Percentiles rank a stretch among this genome's conserved stretches.
Conservation (phyloP, 92 coral and sea anemone genomes). For the Porites evermanni region DNA sequence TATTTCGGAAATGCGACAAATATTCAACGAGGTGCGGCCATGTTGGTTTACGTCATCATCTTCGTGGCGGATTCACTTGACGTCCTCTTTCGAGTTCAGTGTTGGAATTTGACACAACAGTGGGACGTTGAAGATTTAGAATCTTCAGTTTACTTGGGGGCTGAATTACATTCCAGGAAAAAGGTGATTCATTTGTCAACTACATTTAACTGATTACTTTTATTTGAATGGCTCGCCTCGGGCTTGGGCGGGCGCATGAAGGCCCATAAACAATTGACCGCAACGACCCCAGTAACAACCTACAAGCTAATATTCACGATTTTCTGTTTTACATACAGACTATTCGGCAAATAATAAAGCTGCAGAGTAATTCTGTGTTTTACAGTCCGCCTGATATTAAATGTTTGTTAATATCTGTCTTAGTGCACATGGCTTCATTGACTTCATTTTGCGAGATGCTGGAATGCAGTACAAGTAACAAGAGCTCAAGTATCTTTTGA, state of each 20-base stretch:
- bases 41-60: conserved; percentile 6
- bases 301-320: neutral
- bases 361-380: neutral
- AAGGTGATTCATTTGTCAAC: conserved; percentile 30
- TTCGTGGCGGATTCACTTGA: neutral
- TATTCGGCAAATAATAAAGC: neutral
- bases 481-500: neutral
- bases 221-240: neutral
- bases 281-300: neutral
- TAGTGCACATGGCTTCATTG: neutral
- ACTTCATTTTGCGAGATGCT: neutral
- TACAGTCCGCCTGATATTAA: neutral
- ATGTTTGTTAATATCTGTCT: neutral
- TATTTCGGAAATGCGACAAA: conserved; percentile 25
- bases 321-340: conserved; percentile 3
- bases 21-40: conserved; percentile 31
- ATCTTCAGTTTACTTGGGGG: neutral
- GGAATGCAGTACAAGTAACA: conserved; percentile 8
- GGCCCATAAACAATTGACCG: conserved; percentile 13
- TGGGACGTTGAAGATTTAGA: neutral
- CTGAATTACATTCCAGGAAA: neutral
- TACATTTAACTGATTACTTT: neutral
- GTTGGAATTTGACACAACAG: conserved; percentile 4
- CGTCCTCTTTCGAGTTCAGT: neutral
- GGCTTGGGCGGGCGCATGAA: neutral